Base-by-base conservation (phyloP, 2,888 invertebrate genomes). In the Microchrysa polita region DNA sequence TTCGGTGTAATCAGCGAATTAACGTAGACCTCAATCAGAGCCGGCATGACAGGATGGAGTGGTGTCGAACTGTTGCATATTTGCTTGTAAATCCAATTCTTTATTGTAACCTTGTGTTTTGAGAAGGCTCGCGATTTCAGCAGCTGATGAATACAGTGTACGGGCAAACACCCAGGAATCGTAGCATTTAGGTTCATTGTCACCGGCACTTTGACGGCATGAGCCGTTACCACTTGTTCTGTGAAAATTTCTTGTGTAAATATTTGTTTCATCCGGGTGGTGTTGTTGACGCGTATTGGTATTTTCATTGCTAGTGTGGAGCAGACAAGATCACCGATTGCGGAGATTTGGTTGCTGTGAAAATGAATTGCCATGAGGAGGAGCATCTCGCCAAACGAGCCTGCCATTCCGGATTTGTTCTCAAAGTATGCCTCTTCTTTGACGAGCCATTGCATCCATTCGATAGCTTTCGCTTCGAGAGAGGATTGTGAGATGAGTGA, bases 231-330 rank as follows among this genome's bases (percentile, higher is more conserved):
- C 48, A 96, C 95, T 89, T 97, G 96, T 84, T 98, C 98, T 0
- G 97, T 97, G 82, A 98, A 98, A 77, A 98, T 94, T 83, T 98
- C 97, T 81, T 96, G 96, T 0, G 95, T 97, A 82, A 98, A 98
- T 42, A 98, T 93, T 81, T 94, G 93, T 82, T 96, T 96, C 86
- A 96, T 94, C 72, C 94, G 88, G 0, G 92, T 92, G 78, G 96
- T 90, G 79, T 94, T 95, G 80, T 95, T 96, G 12, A 94, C 92
- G 40, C 96, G 86, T 0, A 90, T 89, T 0, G 93, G 92, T 75
- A 96, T 93, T 82, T 97, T 96, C 96, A 98, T 97, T 27, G 97
- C 96, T 1, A 98, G 86, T 1, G 96, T 97, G 2, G 96, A 92
- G 80, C 96, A 96, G 0, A 98, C 96, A 52, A 98, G 87, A 81